Evolutionary conservation across 2,797 vertebrate genomes (phyloP).

Genomic region (Megalops cyprinoides): DNA sequence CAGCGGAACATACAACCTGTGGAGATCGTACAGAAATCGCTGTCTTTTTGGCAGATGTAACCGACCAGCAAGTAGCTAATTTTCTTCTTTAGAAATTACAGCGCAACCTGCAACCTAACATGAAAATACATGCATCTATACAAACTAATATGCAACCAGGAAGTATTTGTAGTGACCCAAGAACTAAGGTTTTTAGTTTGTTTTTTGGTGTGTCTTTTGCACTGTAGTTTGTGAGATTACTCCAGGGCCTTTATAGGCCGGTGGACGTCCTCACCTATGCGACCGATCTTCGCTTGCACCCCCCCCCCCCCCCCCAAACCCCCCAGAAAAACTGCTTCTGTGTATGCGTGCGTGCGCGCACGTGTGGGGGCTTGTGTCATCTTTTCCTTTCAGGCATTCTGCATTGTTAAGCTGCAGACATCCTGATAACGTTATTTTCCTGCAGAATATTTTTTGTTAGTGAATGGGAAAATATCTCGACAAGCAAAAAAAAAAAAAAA

Average conservation of each 20-base stretch:
- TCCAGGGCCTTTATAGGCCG: background rate
- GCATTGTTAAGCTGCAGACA: background rate
- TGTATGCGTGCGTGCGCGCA: background rate
- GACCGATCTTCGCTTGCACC: background rate
- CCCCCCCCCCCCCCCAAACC: too few species aligned
- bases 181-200: background rate
- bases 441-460: too few species aligned
- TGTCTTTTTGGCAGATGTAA: background rate
- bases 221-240: background rate
- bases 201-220: background rate
- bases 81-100: background rate
- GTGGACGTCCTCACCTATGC: background rate
- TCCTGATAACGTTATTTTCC: too few species aligned
- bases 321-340: background rate
- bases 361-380: background rate
- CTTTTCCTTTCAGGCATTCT: background rate
- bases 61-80: background rate
- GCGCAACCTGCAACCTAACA: slow-evolving; percentile 14
- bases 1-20: slow-evolving; percentile 11
- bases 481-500: too few species aligned
- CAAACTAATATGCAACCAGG: background rate
- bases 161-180: background rate
- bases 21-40: too few species aligned
- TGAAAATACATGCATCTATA: slow-evolving; percentile 24
- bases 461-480: too few species aligned